Base-by-base conservation (phyloP, 35 echinoderm and acorn worm species). In the Hemicentrotus pulcherrimus region DNA sequence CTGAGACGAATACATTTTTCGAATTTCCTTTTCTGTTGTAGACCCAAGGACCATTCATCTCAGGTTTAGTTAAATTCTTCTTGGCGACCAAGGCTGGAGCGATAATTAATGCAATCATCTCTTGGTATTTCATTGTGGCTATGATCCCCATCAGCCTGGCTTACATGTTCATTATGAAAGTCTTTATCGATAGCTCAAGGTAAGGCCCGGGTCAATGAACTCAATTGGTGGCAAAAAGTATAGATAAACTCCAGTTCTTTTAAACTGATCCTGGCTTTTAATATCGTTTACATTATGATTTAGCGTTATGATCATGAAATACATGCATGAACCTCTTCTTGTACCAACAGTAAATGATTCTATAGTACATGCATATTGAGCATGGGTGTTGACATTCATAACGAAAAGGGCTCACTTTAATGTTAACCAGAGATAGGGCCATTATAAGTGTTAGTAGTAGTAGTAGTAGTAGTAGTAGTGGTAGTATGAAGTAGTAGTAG, bases 91-190 rank as follows among this genome's bases (percentile, higher is more conserved):
- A 96, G 41, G 86, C 95, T 86, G 97, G 92, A 47, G 94, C 96
- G 30, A 31, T 97, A 31, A 92, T 97, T 45, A 95, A 97, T 91
- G 94, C 94, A 12, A 91, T 96, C 55, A 89, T 97, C 30, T 92
- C 95, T 2, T 96, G 94, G 88, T 92, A 94, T 94, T 96, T 97
- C 88, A 45, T 96, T 5, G 52, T 95, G 14, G 94, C 88, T 46
- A 32, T 94, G 11, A 91, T 96, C 1, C 97, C 97, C 22, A 90
- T 97, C 18, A 59, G 48, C 16, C 32, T 97, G 16, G 32, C 94
- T n/a, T 97, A 97, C 60, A 46, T 97, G 24, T 28, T 97, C 32
- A 32, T 97, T 12, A 97, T 97, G 97, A 96, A 96, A 58, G 94
- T 94, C 30, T 97, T 95, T 95, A 95, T 97, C 32, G 85, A 92